Evolutionary conservation across 2,113 vertebrate genomes (phyloP).

Genomic region (Lota lota): DNA sequence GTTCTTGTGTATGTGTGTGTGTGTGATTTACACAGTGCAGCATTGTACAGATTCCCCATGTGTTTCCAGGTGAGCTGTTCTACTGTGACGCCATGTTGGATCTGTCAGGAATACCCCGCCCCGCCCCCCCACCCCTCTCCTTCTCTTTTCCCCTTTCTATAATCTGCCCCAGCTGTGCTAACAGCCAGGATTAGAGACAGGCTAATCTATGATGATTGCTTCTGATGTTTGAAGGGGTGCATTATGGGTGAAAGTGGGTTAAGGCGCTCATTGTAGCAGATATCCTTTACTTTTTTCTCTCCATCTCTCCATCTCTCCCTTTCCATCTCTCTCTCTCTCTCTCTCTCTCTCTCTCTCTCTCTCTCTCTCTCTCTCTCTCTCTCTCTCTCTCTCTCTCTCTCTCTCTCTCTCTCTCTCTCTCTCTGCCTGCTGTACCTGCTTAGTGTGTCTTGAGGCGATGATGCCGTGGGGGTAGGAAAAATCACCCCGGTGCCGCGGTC

Average conservation of each 20-base stretch:
- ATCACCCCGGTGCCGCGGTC: neutral
- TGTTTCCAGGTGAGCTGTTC: constrained; percentile 71
- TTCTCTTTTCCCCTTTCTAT: constrained; percentile 28
- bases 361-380: neutral
- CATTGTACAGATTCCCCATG: constrained; percentile 62
- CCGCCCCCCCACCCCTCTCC: constrained; percentile 17
- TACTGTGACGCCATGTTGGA: constrained; percentile 63
- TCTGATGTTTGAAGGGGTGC: constrained; percentile 63
- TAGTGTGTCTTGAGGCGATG: constrained; percentile 44
- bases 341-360: neutral
- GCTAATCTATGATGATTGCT: constrained; percentile 64
- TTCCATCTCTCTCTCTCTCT: neutral
- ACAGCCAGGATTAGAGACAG: constrained; percentile 65
- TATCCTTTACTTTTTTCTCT: neutral
- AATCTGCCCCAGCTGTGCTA: constrained; percentile 71
- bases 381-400: neutral
- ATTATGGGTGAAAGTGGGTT: constrained; percentile 57
- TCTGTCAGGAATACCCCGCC: constrained; percentile 54
- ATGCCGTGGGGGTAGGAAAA: constrained; percentile 40
- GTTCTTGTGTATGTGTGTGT: constrained; percentile 15
- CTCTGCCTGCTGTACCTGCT: constrained; percentile 27
- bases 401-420: neutral
- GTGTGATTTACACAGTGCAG: constrained; percentile 53
- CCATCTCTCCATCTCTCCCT: neutral
- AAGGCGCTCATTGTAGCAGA: constrained; percentile 15